These are phyloP conservation scores for Vimba vimba DNA, from an alignment of 2,113 vertebrate species.

Conservation along the genomic window DNA sequence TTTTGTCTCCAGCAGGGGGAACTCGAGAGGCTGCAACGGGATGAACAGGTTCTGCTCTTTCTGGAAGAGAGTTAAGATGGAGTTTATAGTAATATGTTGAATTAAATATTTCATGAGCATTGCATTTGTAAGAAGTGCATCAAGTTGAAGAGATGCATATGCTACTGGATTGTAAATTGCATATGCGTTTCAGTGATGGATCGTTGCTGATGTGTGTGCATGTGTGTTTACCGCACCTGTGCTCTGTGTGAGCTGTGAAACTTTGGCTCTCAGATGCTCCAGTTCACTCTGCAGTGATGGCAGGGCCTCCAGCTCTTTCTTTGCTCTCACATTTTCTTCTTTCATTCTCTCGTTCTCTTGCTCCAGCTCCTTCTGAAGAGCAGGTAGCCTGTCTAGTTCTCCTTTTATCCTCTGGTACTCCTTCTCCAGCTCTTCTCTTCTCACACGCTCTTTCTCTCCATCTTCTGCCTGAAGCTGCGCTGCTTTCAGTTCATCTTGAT, in stretches of 20 bases:
- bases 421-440: conserved; percentile 67
- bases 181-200: neutral
- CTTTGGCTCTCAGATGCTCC: conserved; percentile 73
- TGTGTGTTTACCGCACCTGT: conserved; percentile 48
- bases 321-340: conserved; percentile 71
- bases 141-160: neutral
- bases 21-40: neutral
- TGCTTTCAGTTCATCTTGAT: conserved; percentile 66
- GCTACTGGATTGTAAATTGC: neutral
- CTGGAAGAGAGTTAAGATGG: conserved; percentile 20
- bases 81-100: neutral
- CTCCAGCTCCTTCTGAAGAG: conserved; percentile 66
- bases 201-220: neutral
- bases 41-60: neutral
- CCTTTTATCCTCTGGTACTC: conserved; percentile 75
- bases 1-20: conserved; percentile 57
- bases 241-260: conserved; percentile 67
- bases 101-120: neutral
- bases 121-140: neutral
- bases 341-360: conserved; percentile 72
- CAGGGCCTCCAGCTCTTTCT: conserved; percentile 74
- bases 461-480: conserved; percentile 63
- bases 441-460: conserved; percentile 64
- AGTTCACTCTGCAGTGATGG: conserved; percentile 76
- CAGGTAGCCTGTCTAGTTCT: conserved; percentile 69